A percentile compares a stretch with the other conserved stretches of the same genome.
Evolutionary conservation across 2,113 vertebrate genomes (phyloP).

Genomic region (Zosterops borbonicus): DNA sequence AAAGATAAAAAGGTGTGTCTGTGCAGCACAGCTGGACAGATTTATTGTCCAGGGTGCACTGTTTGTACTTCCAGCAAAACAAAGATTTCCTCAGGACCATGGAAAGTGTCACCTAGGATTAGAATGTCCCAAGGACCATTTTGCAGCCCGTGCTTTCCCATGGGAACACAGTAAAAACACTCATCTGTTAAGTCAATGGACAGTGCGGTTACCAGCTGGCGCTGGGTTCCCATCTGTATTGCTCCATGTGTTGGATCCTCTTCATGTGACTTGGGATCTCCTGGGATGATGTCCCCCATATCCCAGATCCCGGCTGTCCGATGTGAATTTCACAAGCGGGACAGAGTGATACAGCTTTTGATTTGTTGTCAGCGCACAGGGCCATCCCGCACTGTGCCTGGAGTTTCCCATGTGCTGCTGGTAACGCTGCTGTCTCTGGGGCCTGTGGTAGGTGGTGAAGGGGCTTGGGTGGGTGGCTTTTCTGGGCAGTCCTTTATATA

Average conservation of each 20-base stretch:
- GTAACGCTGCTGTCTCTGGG: not conserved
- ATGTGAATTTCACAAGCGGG: not conserved
- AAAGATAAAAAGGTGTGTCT: not conserved
- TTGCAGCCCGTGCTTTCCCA: not conserved
- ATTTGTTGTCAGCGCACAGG: rapidly evolving
- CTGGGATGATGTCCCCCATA: not conserved
- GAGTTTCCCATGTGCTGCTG: not conserved
- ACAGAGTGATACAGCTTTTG: not conserved
- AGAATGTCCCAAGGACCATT: not conserved
- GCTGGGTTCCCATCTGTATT: not conserved
- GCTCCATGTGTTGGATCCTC: not conserved
- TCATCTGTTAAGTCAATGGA: not conserved
- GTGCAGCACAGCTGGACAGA: too few relatives aligned
- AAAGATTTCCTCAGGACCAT: not conserved
- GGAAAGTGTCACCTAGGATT: not conserved
- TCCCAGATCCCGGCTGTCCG: not conserved
- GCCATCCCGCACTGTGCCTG: rapidly evolving
- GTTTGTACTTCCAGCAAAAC: not conserved
- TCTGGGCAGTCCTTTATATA: not conserved
- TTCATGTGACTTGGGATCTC: not conserved
- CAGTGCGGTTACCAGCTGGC: not conserved
- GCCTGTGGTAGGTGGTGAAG: not conserved
- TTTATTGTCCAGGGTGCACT: not conserved
- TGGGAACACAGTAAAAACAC: not conserved
- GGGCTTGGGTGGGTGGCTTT: not conserved